Conservation (phyloP, 2,888 invertebrate genomes). For the Pasiphila rectangulata region DNA sequence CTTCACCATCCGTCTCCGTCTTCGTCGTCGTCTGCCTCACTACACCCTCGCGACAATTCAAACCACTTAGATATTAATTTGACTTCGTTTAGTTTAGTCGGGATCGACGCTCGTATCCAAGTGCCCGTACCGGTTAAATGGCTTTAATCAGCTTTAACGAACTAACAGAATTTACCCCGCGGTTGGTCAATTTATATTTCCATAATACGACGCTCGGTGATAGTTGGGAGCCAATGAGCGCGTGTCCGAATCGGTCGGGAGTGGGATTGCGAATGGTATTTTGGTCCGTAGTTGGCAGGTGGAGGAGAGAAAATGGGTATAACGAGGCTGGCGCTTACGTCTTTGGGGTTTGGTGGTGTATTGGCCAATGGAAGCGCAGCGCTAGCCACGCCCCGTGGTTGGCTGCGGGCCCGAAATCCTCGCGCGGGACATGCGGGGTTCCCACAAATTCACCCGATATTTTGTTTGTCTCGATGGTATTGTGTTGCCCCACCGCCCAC, state of each 20-base stretch:
- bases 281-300: slow-evolving; percentile 49
- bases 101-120: slow-evolving; percentile 76
- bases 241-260: slow-evolving; percentile 42
- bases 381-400: slow-evolving; percentile 50
- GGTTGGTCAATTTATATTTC: slow-evolving; percentile 82
- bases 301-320: slow-evolving; percentile 52
- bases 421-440: slow-evolving; percentile 69
- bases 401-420: slow-evolving; percentile 30
- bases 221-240: slow-evolving; percentile 61
- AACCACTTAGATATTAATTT: slow-evolving; percentile 70
- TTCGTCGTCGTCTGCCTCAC: too few species aligned
- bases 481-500: slow-evolving; percentile 74
- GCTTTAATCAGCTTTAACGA: slow-evolving; percentile 82
- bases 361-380: slow-evolving; percentile 52
- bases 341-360: slow-evolving; percentile 32
- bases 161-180: slow-evolving; percentile 80
- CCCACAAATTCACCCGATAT: slow-evolving; percentile 70
- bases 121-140: slow-evolving; percentile 79
- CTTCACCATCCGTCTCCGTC: slow-evolving; percentile 42
- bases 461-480: slow-evolving; percentile 64
- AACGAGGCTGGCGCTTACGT: slow-evolving; percentile 56
- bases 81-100: slow-evolving; percentile 72
- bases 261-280: slow-evolving; percentile 46
- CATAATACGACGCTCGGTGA: slow-evolving; percentile 64
- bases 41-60: slow-evolving; percentile 49